These are phyloP conservation scores for Cantharis lateralis DNA, from an alignment of 2,888 invertebrate genomes.

Conservation along the genomic window DNA sequence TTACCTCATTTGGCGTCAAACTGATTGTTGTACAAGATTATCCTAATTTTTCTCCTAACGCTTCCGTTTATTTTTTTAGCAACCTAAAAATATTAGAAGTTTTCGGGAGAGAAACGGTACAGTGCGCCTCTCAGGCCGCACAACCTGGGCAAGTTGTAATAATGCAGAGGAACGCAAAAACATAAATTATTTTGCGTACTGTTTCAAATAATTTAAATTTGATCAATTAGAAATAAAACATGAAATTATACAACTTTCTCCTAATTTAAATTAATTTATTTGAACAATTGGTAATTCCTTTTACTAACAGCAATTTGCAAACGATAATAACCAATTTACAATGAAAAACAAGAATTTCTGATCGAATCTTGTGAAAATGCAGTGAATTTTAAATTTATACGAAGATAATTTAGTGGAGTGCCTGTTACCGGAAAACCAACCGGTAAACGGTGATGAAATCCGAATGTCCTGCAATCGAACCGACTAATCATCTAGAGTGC, in stretches of 20 bases:
- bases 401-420: conserved; percentile 34
- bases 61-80: no score
- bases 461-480: conserved; percentile 34
- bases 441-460: conserved; percentile 34
- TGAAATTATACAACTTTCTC: background rate
- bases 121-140: no score
- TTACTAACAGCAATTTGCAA: background rate
- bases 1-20: no score
- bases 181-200: no score
- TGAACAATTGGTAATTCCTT: background rate
- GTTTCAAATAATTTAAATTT: no score
- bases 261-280: background rate
- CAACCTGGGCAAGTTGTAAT: no score
- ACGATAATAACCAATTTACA: background rate
- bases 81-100: no score
- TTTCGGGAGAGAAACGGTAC: no score
- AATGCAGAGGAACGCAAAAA: no score
- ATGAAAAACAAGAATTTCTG: background rate
- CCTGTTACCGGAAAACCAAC: conserved; percentile 34
- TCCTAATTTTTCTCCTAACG: no score
- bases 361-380: background rate
- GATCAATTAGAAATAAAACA: no score
- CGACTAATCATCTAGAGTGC: conserved; percentile 37
- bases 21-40: no score
- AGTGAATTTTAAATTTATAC: conserved; percentile 17